Percentiles rank a stretch among this genome's conserved stretches.
phyloP scores from a whole-genome alignment of 2,113 vertebrate species.

The Tachysurus vachellii region DNA sequence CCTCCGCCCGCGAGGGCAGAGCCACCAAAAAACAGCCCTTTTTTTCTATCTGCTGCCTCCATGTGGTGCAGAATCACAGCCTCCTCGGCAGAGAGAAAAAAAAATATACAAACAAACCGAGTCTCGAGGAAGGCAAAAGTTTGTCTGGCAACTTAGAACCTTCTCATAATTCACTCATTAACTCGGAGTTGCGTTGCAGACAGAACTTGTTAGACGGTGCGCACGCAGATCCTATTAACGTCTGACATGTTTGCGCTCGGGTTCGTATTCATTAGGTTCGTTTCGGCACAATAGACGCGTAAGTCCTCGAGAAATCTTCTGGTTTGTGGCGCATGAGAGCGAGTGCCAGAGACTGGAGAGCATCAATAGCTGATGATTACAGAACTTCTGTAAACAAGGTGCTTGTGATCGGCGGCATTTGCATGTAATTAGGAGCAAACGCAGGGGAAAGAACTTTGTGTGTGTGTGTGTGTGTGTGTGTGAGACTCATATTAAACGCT shows the following conservation, averaged over 20 bases:
- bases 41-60: conserved; percentile 78
- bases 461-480: background rate
- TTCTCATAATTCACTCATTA: conserved; percentile 18
- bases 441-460: background rate
- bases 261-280: conserved; percentile 48
- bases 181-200: conserved; percentile 38
- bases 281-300: conserved; percentile 53
- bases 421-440: conserved; percentile 43
- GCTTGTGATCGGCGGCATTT: conserved; percentile 48
- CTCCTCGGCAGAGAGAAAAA: conserved; percentile 59
- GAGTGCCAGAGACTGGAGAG: conserved; percentile 46
- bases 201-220: conserved; percentile 26
- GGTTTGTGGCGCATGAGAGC: conserved; percentile 37
- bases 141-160: conserved; percentile 12
- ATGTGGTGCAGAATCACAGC: conserved; percentile 66
- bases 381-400: conserved; percentile 57
- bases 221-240: conserved; percentile 45
- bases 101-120: background rate
- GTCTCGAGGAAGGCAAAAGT: background rate
- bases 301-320: conserved; percentile 51
- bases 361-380: conserved; percentile 56
- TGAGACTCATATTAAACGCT: background rate
- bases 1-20: conserved; percentile 75
- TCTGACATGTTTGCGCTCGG: conserved; percentile 35
- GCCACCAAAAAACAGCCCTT: conserved; percentile 72